Evolutionary conservation across 2,888 invertebrate species (phyloP).

Genomic region (Micoletzkya japonica): DNA sequence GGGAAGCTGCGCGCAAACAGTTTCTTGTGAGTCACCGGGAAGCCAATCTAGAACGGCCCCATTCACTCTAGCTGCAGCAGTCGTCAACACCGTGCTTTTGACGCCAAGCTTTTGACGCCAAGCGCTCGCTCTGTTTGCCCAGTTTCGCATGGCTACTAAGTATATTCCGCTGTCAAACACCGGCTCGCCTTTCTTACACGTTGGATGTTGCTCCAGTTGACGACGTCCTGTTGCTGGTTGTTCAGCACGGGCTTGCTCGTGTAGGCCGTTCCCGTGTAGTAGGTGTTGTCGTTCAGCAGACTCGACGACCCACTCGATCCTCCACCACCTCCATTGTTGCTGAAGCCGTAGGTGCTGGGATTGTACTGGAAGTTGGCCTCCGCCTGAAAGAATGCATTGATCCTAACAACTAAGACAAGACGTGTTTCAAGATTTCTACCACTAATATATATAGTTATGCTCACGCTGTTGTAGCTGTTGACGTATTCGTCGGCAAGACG

Average conservation of each 20-base stretch:
- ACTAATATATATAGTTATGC: not conserved
- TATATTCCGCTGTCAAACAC: too few species aligned
- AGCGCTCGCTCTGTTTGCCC: too few species aligned
- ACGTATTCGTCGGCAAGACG: constrained; percentile 24
- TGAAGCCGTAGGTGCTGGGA: not conserved
- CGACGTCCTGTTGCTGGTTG: constrained; percentile 43
- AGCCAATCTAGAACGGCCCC: too few species aligned
- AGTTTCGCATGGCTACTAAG: too few species aligned
- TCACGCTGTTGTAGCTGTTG: constrained; percentile 3
- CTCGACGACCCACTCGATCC: not conserved
- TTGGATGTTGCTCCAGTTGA: too few species aligned
- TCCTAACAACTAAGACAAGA: not conserved
- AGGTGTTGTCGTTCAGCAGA: not conserved
- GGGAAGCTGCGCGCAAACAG: too few species aligned
- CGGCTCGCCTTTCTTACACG: too few species aligned
- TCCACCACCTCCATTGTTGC: not conserved
- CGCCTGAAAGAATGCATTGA: not conserved
- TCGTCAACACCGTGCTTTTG: too few species aligned
- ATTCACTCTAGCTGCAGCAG: too few species aligned
- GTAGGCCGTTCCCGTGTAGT: not conserved
- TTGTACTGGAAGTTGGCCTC: constrained; percentile 11
- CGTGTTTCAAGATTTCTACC: too few species aligned
- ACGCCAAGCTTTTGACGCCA: too few species aligned
- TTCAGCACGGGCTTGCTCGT: constrained; percentile 33
- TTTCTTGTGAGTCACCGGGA: too few species aligned